Conservation (phyloP, 2,113 vertebrate species). For the Catagonus wagneri region DNA sequence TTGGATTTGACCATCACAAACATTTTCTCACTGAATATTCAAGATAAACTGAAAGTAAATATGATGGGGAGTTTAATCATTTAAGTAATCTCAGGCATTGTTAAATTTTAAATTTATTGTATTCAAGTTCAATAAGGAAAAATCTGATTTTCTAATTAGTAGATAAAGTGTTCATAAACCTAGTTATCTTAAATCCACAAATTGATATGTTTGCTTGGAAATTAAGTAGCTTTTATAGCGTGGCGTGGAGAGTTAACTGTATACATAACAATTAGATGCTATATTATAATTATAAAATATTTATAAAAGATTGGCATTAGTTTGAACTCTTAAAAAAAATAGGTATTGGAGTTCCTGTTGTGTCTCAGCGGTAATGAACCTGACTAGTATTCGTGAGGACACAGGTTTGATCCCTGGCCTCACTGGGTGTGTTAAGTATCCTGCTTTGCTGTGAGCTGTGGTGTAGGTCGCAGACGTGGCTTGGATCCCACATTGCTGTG, state of each 20-base stretch:
- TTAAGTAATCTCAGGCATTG: conserved; percentile 7
- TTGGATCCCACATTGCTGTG: too few relatives aligned
- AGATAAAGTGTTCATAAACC: not conserved
- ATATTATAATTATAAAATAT: conserved; percentile 38
- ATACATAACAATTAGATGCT: not conserved
- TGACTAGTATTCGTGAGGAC: too few relatives aligned
- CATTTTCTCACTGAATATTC: conserved; percentile 29
- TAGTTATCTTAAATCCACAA: conserved; percentile 36
- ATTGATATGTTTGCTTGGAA: conserved; percentile 27
- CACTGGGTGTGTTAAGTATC: too few relatives aligned
- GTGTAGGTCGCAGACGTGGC: too few relatives aligned
- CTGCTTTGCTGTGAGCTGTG: too few relatives aligned
- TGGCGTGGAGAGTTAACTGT: not conserved
- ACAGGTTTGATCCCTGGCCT: too few relatives aligned
- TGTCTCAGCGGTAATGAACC: too few relatives aligned
- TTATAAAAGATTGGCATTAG: conserved; percentile 25
- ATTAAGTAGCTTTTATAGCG: not conserved
- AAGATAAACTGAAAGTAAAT: conserved; percentile 40
- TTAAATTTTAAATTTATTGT: not conserved
- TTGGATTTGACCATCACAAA: not conserved
- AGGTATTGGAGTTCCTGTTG: too few relatives aligned
- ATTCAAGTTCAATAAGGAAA: not conserved
- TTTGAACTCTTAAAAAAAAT: not conserved
- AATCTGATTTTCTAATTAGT: not conserved
- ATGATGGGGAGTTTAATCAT: not conserved